Percentiles rank a stretch among this genome's conserved stretches.
phyloP scores from a whole-genome alignment of 2,797 vertebrate species.

The Falco peregrinus region DNA sequence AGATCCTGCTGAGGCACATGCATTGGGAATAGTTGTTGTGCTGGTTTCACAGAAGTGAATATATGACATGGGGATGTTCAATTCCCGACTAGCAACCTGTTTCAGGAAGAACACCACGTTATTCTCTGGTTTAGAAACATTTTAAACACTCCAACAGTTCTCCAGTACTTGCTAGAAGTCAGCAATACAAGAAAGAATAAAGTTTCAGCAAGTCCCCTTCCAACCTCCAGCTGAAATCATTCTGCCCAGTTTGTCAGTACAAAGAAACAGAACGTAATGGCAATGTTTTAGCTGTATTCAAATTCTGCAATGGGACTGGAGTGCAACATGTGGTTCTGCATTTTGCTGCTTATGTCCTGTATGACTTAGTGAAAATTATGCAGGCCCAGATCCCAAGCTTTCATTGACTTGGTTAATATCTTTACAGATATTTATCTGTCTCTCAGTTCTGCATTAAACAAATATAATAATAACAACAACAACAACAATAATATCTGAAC shows the following conservation, averaged over 20 bases:
- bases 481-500: not conserved
- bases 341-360: not conserved
- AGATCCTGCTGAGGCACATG: conserved; percentile 82
- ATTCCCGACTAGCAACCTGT: conserved; percentile 89
- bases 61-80: conserved; percentile 81
- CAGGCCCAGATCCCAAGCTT: not conserved
- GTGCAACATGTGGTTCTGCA: not conserved
- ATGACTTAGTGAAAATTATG: not conserved
- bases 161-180: not conserved
- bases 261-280: not conserved
- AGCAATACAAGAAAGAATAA: not conserved
- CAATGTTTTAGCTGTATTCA: not conserved
- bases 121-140: not conserved
- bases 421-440: not conserved
- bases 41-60: conserved; percentile 89
- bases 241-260: not conserved
- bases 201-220: not conserved
- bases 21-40: conserved; percentile 86
- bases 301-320: not conserved
- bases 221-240: not conserved
- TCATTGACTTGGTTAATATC: not conserved
- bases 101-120: conserved; percentile 20
- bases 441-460: not conserved
- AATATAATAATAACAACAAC: not conserved
- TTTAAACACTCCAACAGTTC: not conserved